Evolutionary conservation across 2,888 invertebrate genomes (phyloP).

Genomic region (Ichneumon xanthorius): DNA sequence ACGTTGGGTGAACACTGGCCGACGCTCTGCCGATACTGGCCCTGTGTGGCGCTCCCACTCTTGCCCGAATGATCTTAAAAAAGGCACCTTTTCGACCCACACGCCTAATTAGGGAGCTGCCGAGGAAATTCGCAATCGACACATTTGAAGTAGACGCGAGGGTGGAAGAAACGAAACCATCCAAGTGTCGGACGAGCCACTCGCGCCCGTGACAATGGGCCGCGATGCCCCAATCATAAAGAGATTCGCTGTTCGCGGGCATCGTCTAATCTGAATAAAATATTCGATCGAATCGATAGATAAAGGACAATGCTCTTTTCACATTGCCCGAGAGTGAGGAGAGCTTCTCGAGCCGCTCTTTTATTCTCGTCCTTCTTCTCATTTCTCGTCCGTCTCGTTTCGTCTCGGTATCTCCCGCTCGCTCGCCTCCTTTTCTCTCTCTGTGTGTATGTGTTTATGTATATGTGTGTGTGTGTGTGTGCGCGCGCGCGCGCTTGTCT

Average conservation of each 20-base stretch:
- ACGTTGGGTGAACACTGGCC: background rate
- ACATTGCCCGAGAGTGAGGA: slow-evolving; percentile 77
- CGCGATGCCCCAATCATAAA: slow-evolving; percentile 84
- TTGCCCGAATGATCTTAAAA: background rate
- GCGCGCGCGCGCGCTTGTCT: background rate
- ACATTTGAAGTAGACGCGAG: slow-evolving; percentile 47
- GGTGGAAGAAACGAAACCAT: slow-evolving; percentile 5
- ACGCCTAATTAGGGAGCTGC: slow-evolving; percentile 39
- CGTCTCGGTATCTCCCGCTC: slow-evolving; percentile 51
- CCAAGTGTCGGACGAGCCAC: slow-evolving; percentile 29
- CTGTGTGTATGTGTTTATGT: slow-evolving; percentile 64
- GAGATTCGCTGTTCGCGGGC: slow-evolving; percentile 80
- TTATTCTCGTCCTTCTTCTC: slow-evolving; percentile 38
- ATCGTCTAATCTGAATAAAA: slow-evolving; percentile 84
- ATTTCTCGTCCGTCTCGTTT: slow-evolving; percentile 38
- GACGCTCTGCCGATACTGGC: no score
- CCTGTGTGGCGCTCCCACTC: no score
- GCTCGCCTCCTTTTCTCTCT: slow-evolving; percentile 39
- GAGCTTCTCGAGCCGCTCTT: slow-evolving; percentile 64
- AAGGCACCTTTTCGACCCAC: background rate
- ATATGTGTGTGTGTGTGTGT: background rate
- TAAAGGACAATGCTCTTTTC: slow-evolving; percentile 85
- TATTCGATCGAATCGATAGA: slow-evolving; percentile 85
- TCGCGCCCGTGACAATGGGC: slow-evolving; percentile 74
- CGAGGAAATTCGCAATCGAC: slow-evolving; percentile 40